Evolutionary conservation across 2,113 vertebrate species (phyloP).

Genomic region (Notechis scutatus): DNA sequence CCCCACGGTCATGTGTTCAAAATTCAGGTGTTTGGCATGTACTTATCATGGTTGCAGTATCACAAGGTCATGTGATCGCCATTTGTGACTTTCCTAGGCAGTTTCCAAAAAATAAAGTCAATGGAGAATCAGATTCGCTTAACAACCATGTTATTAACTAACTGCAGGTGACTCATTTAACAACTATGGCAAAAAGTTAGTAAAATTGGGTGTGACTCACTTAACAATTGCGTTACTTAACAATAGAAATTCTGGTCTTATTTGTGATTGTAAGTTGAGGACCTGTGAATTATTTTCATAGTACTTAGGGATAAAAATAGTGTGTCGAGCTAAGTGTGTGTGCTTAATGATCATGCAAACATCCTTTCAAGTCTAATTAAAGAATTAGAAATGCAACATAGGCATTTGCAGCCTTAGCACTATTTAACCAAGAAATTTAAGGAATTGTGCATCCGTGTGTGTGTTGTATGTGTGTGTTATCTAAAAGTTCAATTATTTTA

Average conservation of each 20-base stretch:
- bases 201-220: not conserved
- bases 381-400: not conserved
- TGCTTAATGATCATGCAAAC: not conserved
- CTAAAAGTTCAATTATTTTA: constrained; percentile 29
- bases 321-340: not conserved
- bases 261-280: not conserved
- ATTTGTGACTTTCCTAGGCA: not conserved
- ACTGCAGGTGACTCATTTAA: not conserved
- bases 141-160: not conserved
- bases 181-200: not conserved
- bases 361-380: not conserved
- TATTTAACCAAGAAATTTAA: not conserved
- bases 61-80: not conserved
- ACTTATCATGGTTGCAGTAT: not conserved
- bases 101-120: not conserved
- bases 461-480: not conserved
- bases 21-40: not conserved
- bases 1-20: not conserved
- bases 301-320: not conserved
- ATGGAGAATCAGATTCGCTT: not conserved
- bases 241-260: not conserved
- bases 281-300: not conserved
- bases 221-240: not conserved
- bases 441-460: not conserved
- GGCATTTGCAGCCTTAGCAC: not conserved